Evolutionary conservation across 2,797 vertebrate species (phyloP).

Genomic region (Acanthis flammea): DNA sequence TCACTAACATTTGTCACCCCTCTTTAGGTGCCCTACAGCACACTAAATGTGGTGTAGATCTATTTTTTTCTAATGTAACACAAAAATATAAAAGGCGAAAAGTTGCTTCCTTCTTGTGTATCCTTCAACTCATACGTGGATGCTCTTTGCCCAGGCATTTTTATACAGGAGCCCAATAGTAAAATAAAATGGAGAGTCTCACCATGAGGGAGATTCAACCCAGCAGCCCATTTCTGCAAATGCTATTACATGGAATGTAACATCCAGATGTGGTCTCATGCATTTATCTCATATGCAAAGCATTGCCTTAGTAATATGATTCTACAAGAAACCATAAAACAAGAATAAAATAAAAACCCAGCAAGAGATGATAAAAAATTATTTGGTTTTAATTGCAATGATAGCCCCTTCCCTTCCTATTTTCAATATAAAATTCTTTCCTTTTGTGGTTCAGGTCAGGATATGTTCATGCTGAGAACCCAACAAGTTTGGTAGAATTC

Average conservation of each 20-base stretch:
- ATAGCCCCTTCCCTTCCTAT: background rate
- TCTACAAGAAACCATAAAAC: background rate
- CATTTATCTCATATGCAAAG: background rate
- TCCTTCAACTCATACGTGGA: background rate
- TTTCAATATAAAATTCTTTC: background rate
- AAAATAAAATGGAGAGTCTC: background rate
- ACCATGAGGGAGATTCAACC: background rate
- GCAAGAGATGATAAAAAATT: background rate
- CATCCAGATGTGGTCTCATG: constrained; percentile 1
- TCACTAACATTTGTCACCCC: background rate
- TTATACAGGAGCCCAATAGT: background rate
- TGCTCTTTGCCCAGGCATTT: background rate
- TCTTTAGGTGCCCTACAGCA: background rate
- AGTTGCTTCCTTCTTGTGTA: background rate
- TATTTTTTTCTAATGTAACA: background rate
- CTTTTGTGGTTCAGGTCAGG: background rate
- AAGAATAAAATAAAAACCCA: background rate
- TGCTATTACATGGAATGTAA: background rate
- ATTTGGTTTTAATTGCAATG: background rate
- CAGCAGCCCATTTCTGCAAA: background rate
- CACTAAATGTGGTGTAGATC: background rate
- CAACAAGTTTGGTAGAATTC: accelerated
- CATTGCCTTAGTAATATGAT: background rate
- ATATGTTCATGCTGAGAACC: background rate
- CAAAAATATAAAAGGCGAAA: background rate